phyloP scores from a whole-genome alignment of 35 echinoderm and acorn worm species.

The Eucidaris tribuloides region DNA sequence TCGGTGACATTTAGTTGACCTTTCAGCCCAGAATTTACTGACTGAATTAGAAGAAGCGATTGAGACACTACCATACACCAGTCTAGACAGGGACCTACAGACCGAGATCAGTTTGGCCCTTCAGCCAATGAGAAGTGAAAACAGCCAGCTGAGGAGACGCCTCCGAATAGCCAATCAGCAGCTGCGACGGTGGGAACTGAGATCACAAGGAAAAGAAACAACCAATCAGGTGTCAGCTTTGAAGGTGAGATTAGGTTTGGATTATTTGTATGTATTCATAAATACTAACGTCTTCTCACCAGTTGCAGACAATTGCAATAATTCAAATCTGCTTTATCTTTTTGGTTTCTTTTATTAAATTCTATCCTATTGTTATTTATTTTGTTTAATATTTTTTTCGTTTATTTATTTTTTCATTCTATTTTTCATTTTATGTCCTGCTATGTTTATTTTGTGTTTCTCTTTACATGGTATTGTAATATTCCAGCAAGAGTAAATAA shows the following conservation, averaged over 20 bases:
- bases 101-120: slow-evolving; percentile 81
- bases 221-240: slow-evolving; percentile 24
- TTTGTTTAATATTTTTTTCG: background rate
- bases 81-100: slow-evolving; percentile 42
- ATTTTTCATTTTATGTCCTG: no score
- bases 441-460: no score
- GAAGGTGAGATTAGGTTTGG: slow-evolving; percentile 32
- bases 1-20: slow-evolving; percentile 41
- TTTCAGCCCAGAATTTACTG: slow-evolving; percentile 55
- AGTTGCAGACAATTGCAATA: no score
- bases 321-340: no score
- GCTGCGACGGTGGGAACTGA: slow-evolving; percentile 34
- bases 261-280: no score
- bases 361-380: background rate
- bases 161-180: slow-evolving; percentile 88
- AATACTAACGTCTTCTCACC: no score
- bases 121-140: slow-evolving; percentile 89
- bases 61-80: slow-evolving; percentile 69
- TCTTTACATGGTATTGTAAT: no score
- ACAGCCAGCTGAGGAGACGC: slow-evolving; percentile 69
- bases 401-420: background rate
- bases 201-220: slow-evolving; percentile 26
- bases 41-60: slow-evolving; percentile 63
- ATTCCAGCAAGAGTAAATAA: no score
- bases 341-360: no score